These are phyloP conservation scores for Oncopodura yosiiana DNA, from an alignment of 1,140 invertebrate species.

Conservation along the genomic window DNA sequence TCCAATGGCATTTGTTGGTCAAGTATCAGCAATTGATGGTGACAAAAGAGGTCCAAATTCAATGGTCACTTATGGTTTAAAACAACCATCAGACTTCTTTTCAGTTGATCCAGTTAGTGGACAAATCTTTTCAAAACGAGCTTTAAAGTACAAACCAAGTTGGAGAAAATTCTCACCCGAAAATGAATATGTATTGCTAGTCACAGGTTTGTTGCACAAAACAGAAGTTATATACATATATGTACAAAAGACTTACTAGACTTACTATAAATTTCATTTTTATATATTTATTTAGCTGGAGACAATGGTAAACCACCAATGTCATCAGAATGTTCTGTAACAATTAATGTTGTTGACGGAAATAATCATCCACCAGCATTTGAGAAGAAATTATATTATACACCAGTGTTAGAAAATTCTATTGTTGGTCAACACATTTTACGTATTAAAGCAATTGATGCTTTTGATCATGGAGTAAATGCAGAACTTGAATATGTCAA, in stretches of 20 bases:
- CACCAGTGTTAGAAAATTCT: conserved; percentile 70
- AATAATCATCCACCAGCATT: conserved; percentile 82
- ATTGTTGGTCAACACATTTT: conserved; percentile 53
- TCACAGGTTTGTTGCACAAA: too few species aligned
- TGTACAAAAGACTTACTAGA: too few species aligned
- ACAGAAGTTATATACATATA: too few species aligned
- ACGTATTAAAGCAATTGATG: conserved; percentile 63
- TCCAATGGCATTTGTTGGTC: conserved; percentile 69
- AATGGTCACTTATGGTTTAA: conserved; percentile 78
- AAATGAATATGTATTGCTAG: conserved; percentile 72
- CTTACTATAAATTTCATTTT: too few species aligned
- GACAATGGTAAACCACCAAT: conserved; percentile 88
- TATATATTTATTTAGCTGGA: too few species aligned
- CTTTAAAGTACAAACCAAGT: conserved; percentile 69
- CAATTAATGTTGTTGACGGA: conserved; percentile 79
- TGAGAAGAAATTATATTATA: conserved; percentile 58
- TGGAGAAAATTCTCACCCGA: conserved; percentile 59
- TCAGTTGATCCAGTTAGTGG: conserved; percentile 80
- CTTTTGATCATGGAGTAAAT: conserved; percentile 71
- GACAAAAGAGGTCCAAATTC: conserved; percentile 92
- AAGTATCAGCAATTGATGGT: conserved; percentile 73
- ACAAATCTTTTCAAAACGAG: conserved; percentile 74
- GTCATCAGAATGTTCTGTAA: conserved; percentile 69
- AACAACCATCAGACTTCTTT: conserved; percentile 82
- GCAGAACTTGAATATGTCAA: conserved; percentile 74